Conservation (phyloP, 23 tunicate genomes). For the Ciona savignyi region DNA sequence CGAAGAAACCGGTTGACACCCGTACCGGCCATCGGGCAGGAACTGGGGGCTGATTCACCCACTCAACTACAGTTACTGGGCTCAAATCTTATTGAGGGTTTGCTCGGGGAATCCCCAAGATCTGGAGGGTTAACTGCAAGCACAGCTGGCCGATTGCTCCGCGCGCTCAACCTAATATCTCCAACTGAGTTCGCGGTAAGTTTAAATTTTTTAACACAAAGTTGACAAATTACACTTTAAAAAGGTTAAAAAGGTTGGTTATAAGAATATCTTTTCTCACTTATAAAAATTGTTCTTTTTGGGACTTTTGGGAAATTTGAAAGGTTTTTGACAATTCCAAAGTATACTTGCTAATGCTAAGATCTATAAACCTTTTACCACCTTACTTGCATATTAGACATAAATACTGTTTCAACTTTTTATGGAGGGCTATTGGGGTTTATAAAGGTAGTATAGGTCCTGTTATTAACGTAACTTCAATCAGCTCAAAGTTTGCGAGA, state of each 20-base stretch:
- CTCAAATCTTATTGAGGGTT: constrained; percentile 64
- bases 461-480: no score
- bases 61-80: constrained; percentile 83
- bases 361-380: no score
- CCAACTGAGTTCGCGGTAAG: constrained; percentile 31
- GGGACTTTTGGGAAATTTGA: neutral
- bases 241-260: no score
- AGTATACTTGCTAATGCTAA: no score
- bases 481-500: no score
- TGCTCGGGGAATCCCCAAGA: constrained; percentile 49
- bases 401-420: no score
- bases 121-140: constrained; percentile 7
- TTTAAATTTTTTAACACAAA: neutral
- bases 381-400: no score
- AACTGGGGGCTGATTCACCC: constrained; percentile 70
- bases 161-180: constrained; percentile 66
- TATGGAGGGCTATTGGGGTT: no score
- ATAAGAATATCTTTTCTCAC: neutral
- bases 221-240: no score
- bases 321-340: no score
- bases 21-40: neutral
- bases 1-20: neutral
- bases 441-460: no score
- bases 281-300: neutral
- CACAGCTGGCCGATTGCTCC: constrained; percentile 24